A percentile compares a stretch with the other conserved stretches of the same genome.
Evolutionary conservation across 1,140 invertebrate genomes (phyloP).

Genomic region (Rhagoletis pomonella): DNA sequence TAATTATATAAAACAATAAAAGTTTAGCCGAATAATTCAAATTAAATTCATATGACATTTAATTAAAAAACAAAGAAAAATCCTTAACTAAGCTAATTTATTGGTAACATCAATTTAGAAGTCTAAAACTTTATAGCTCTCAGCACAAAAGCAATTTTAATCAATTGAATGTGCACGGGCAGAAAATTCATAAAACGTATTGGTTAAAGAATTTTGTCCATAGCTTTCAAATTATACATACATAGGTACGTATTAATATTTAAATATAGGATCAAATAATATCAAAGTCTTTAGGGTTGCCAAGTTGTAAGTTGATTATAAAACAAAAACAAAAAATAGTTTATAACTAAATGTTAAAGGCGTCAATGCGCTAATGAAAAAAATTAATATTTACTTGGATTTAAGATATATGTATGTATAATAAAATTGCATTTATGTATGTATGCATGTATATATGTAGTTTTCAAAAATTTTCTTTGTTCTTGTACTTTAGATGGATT

Average conservation of each 20-base stretch:
- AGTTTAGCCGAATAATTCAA: not conserved
- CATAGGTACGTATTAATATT: not conserved
- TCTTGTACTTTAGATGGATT: conserved; percentile 51
- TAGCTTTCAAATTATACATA: not conserved
- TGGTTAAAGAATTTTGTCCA: not conserved
- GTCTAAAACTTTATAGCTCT: not conserved
- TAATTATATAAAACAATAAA: not conserved
- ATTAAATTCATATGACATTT: not conserved
- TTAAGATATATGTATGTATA: conserved; percentile 16
- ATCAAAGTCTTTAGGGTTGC: conserved; percentile 39
- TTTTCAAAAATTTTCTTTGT: conserved; percentile 44
- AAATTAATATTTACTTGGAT: not conserved
- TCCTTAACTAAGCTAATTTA: not conserved
- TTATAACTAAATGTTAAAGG: conserved; percentile 5
- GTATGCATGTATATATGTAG: conserved; percentile 4
- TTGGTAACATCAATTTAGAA: not conserved
- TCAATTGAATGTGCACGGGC: no score
- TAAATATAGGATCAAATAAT: conserved; percentile 36
- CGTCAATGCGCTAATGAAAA: not conserved
- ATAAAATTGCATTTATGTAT: not conserved
- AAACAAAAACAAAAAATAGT: not conserved
- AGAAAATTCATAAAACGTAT: no score
- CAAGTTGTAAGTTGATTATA: not conserved
- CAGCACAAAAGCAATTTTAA: not conserved
- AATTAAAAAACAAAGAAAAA: not conserved